Base-by-base conservation (phyloP, 1,140 invertebrate genomes). In the Episyrphus balteatus region DNA sequence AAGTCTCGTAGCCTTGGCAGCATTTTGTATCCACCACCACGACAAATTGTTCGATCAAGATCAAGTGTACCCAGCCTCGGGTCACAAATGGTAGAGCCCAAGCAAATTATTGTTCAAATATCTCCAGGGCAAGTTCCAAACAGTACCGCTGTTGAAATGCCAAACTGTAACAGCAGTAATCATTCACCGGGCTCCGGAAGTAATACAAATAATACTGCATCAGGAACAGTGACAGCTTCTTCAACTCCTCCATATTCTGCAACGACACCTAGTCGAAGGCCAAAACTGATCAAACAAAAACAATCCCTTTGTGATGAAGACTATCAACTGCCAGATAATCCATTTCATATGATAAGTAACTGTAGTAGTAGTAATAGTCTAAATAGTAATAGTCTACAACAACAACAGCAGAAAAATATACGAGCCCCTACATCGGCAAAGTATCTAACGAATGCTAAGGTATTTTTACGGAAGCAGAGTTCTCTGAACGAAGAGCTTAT, bases 401-500 rank as follows among this genome's bases (percentile, higher is more conserved):
- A 15, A 41, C 48, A 1, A 19, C 46, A 0, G 18, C 46, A 9
- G 34, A 38, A 5, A 5, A 39, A 33, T 12, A 44, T 3, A n/a
- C 13, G 11, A 3, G 46, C 18, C 2, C 47, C 18, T n/a, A 38
- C 49, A 37, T 17, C 14, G 12, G 26, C 49, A 5, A 15, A 10
- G 30, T 19, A 52, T 43, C 42, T 49, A 31, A 34, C 43, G 19
- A 42, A 52, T 11, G 19, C 44, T n/a, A 52, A 36, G 32, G 18
- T 47, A 8, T 56, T 66, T 59, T 45, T 89, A 13, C 76, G 86
- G 46, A 92, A 92, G 58, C 89, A 92, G 59, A 84, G 82, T 48
- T 92, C 88, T 1, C 75, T 92, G 50, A 92, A 92, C 62, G 89
- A 92, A 65, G 88, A 92, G 60, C 70, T 91, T 6, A 89, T 92